A percentile compares a stretch with the other conserved stretches of the same genome.
phyloP scores from a whole-genome alignment of 1,140 invertebrate genomes.

The Aplysia californica region DNA sequence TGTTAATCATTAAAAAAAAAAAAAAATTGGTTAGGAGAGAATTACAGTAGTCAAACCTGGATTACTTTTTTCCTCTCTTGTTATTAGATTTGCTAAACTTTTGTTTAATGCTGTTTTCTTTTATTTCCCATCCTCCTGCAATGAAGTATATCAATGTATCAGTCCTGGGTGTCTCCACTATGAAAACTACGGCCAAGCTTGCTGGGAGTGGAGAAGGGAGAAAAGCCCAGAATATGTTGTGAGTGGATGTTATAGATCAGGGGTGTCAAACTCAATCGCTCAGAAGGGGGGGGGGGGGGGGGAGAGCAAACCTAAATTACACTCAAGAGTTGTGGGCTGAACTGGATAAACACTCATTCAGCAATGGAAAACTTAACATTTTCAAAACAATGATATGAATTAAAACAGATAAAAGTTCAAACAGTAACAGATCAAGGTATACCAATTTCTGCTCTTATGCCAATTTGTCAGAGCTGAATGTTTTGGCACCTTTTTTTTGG shows the following conservation, averaged over 20 bases:
- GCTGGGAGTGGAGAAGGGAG: constrained; percentile 31
- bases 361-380: neutral
- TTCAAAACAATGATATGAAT: neutral
- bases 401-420: neutral
- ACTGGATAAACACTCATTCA: neutral
- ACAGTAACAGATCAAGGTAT: too few species aligned
- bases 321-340: neutral
- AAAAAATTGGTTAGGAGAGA: neutral
- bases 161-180: constrained; percentile 39
- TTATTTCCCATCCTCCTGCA: neutral
- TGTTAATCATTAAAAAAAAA: neutral
- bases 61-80: neutral
- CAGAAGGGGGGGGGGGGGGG: too few species aligned
- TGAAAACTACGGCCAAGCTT: constrained; percentile 40
- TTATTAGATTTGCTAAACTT: neutral
- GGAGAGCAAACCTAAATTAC: too few species aligned
- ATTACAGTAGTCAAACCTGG: neutral
- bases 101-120: neutral
- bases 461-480: too few species aligned
- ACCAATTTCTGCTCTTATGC: too few species aligned
- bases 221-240: constrained; percentile 41
- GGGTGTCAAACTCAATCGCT: too few species aligned
- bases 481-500: too few species aligned
- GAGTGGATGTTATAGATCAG: constrained; percentile 21
- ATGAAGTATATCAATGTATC: constrained; percentile 48